Evolutionary conservation across 1,140 invertebrate species (phyloP).

Genomic region (Drosophila sechellia): DNA sequence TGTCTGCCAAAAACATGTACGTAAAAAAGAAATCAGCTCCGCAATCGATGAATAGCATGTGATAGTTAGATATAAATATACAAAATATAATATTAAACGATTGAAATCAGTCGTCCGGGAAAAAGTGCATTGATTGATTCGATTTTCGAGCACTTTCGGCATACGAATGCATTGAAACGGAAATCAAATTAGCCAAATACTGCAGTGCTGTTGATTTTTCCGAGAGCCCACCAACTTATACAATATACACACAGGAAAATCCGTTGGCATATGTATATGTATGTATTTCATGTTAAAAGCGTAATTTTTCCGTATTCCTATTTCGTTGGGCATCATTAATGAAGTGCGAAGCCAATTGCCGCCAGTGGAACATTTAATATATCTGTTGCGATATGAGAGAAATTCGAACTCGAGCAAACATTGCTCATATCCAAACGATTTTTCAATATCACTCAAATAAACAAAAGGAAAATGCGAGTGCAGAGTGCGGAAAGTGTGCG

Average conservation of each 20-base stretch:
- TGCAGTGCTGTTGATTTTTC: constrained; percentile 1
- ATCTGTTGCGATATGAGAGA: constrained; percentile 21
- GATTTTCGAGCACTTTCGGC: constrained; percentile 31
- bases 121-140: constrained; percentile 65
- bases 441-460: constrained; percentile 63
- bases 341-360: constrained; percentile 75
- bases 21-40: constrained; percentile 14
- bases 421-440: constrained; percentile 44
- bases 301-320: constrained; percentile 14
- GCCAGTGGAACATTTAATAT: constrained; percentile 33
- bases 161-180: constrained; percentile 40
- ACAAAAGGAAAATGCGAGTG: constrained; percentile 43
- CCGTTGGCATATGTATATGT: neutral
- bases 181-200: constrained; percentile 60
- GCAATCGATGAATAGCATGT: constrained; percentile 44
- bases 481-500: constrained; percentile 6
- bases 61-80: constrained; percentile 38
- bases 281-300: constrained; percentile 32
- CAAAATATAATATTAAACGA: constrained; percentile 15
- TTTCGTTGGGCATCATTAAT: constrained; percentile 53
- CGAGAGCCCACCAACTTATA: neutral
- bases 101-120: constrained; percentile 34
- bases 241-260: constrained; percentile 1
- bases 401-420: constrained; percentile 55
- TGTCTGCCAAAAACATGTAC: constrained; percentile 48